A percentile compares a stretch with the other conserved stretches of the same genome.
Conservation (phyloP, 2,113 vertebrate species). For the Narcine bancroftii region DNA sequence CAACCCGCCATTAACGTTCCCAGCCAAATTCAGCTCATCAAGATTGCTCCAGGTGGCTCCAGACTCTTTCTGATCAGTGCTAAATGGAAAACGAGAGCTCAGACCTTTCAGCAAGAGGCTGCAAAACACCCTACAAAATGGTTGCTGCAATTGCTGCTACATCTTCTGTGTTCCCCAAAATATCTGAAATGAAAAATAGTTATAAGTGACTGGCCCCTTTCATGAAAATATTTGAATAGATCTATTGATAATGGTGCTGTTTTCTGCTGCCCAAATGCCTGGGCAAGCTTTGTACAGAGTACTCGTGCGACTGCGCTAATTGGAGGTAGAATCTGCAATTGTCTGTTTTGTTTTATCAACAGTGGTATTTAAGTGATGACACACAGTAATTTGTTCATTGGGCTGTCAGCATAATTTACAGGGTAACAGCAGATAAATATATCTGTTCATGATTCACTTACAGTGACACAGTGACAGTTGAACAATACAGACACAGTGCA, state of each 20-base stretch:
- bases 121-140: not conserved
- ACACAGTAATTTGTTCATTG: conserved; percentile 76
- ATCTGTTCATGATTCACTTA: conserved; percentile 78
- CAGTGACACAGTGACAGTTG: conserved; percentile 76
- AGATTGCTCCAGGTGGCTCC: not conserved
- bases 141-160: too few relatives aligned
- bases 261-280: conserved; percentile 41
- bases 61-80: not conserved
- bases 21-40: not conserved
- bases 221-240: too few relatives aligned
- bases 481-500: conserved; percentile 59
- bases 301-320: conserved; percentile 64
- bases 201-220: not conserved
- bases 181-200: not conserved
- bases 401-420: conserved; percentile 81
- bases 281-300: conserved; percentile 49
- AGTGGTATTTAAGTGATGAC: conserved; percentile 72
- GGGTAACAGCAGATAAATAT: conserved; percentile 79
- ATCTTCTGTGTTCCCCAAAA: not conserved
- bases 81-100: not conserved
- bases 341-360: conserved; percentile 70
- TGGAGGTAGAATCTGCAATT: conserved; percentile 56
- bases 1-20: not conserved
- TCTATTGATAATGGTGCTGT: not conserved
- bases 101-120: not conserved